These are phyloP conservation scores for Epinephelus lanceolatus DNA, from an alignment of 2,113 vertebrate genomes.

Conservation along the genomic window DNA sequence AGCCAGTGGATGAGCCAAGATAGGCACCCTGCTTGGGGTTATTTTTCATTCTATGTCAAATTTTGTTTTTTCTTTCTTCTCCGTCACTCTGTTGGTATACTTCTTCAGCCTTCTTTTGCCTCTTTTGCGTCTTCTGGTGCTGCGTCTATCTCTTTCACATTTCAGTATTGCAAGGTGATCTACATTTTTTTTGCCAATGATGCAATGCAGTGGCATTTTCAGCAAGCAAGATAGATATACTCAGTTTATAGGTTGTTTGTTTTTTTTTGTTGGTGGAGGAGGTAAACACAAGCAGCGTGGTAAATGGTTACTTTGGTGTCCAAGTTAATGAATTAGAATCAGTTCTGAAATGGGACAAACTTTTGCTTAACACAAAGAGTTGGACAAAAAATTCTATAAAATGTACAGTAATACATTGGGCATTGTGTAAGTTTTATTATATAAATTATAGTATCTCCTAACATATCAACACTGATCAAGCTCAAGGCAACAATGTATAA, in stretches of 20 bases:
- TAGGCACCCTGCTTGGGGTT: conserved; percentile 25
- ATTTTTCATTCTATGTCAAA: conserved; percentile 59
- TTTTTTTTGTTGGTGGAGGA: background rate
- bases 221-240: conserved; percentile 9
- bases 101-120: background rate
- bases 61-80: background rate
- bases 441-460: no score
- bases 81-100: background rate
- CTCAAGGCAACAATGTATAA: no score
- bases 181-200: conserved; percentile 31
- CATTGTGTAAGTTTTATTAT: no score
- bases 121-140: background rate
- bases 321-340: background rate
- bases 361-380: background rate
- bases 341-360: background rate
- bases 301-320: background rate
- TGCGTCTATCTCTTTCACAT: background rate
- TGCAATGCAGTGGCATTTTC: conserved; percentile 25
- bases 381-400: background rate
- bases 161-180: background rate
- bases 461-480: no score
- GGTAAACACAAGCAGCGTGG: background rate
- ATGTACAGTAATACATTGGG: no score
- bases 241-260: background rate
- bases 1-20: conserved; percentile 46